Evolutionary conservation across 2,888 invertebrate genomes (phyloP).

Genomic region (Chrysodeixis includens): DNA sequence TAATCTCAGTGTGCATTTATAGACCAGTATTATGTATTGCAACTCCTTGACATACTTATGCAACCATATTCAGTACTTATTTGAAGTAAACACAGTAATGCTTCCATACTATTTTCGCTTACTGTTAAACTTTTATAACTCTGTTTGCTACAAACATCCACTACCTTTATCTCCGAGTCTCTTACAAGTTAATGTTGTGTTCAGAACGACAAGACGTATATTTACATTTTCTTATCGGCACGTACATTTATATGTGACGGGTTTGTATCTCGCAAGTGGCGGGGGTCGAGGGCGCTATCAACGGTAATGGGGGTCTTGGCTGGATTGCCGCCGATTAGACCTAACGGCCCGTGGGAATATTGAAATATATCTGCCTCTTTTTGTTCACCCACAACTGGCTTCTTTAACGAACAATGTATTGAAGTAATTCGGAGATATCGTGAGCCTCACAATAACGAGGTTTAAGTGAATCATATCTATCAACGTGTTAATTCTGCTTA

Average conservation of each 20-base stretch:
- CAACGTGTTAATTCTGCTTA: slow-evolving; percentile 40
- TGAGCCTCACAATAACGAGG: slow-evolving; percentile 28
- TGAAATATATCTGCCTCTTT: slow-evolving; percentile 68
- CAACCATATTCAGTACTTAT: too few species aligned
- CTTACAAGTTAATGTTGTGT: slow-evolving; percentile 41
- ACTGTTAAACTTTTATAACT: not conserved
- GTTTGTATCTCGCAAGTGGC: slow-evolving; percentile 52
- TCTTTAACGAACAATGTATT: slow-evolving; percentile 48
- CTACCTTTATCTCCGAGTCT: not conserved
- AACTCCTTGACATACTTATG: too few species aligned
- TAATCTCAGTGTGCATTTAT: too few species aligned
- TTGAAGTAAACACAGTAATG: slow-evolving; percentile 28
- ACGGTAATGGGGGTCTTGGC: slow-evolving; percentile 80
- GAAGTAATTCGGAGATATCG: slow-evolving; percentile 30
- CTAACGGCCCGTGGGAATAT: slow-evolving; percentile 78
- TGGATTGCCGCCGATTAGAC: slow-evolving; percentile 82
- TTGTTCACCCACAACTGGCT: slow-evolving; percentile 44
- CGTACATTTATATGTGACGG: slow-evolving; percentile 75
- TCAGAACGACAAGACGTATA: slow-evolving; percentile 53
- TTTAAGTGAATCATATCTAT: slow-evolving; percentile 29
- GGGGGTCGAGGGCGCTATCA: slow-evolving; percentile 75
- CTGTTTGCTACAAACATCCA: slow-evolving; percentile 3
- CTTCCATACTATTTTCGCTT: not conserved
- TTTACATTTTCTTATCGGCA: slow-evolving; percentile 74
- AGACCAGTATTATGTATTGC: too few species aligned